Conservation (phyloP, 1,140 invertebrate genomes). For the Drepana arcuata region DNA sequence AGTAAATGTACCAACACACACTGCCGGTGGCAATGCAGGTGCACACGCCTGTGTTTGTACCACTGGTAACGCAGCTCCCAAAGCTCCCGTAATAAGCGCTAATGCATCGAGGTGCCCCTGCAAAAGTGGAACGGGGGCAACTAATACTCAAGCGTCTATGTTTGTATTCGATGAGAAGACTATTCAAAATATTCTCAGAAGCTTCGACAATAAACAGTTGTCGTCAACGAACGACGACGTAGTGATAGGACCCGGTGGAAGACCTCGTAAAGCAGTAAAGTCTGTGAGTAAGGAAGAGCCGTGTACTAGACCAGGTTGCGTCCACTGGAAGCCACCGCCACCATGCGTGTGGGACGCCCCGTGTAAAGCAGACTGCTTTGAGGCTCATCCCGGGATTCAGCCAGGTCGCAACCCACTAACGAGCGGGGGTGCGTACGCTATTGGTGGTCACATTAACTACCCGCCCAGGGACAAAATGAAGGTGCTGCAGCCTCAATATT, state of each 20-base stretch:
- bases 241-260: slow-evolving; percentile 17
- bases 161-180: slow-evolving; percentile 33
- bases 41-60: background rate
- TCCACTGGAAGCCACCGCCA: slow-evolving; percentile 45
- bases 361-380: slow-evolving; percentile 52
- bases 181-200: slow-evolving; percentile 24
- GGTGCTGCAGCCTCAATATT: background rate
- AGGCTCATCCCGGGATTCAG: slow-evolving; percentile 30
- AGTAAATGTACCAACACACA: slow-evolving; percentile 2
- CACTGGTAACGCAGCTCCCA: background rate
- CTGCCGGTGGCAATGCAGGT: background rate
- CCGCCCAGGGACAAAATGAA: background rate
- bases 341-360: slow-evolving; percentile 45
- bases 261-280: slow-evolving; percentile 17
- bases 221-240: slow-evolving; percentile 7
- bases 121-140: background rate
- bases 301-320: slow-evolving; percentile 41
- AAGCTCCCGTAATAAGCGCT: background rate
- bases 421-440: slow-evolving; percentile 15
- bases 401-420: slow-evolving; percentile 28
- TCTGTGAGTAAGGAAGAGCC: slow-evolving; percentile 23
- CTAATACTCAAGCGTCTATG: slow-evolving; percentile 9
- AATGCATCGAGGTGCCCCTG: slow-evolving; percentile 10
- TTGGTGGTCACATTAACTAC: slow-evolving; percentile 1
- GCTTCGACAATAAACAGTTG: slow-evolving; percentile 36